Evolutionary conservation across 2,888 invertebrate species (phyloP).

Genomic region (Didymodactylos carnosus): DNA sequence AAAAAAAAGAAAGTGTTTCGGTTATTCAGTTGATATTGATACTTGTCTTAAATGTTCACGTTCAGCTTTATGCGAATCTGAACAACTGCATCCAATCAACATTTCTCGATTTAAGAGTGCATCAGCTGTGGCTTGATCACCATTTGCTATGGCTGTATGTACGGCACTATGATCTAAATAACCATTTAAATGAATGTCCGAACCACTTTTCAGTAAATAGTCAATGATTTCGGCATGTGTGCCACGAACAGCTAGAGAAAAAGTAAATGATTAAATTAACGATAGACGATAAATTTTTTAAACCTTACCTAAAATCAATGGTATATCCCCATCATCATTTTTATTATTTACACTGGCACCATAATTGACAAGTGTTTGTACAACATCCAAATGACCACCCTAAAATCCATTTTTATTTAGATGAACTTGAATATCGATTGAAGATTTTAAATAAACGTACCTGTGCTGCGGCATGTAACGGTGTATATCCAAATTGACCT

Average conservation of each 20-base stretch:
- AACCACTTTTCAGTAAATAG: not conserved
- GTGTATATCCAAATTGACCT: constrained; percentile 6
- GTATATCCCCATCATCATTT: constrained; percentile 13
- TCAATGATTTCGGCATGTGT: not conserved
- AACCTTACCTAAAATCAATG: constrained; percentile 3
- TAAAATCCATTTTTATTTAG: not conserved
- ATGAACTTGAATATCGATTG: not conserved
- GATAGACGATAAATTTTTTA: no score
- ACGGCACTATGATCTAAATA: not conserved
- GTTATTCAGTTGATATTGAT: not conserved
- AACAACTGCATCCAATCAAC: not conserved
- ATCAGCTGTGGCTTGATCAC: not conserved
- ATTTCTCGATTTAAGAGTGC: not conserved
- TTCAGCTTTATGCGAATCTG: not conserved
- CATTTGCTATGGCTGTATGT: not conserved
- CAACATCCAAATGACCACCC: constrained; percentile 10
- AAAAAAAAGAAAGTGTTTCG: no score
- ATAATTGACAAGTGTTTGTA: constrained; percentile 3
- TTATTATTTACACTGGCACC: constrained; percentile 10
- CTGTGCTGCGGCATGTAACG: constrained; percentile 13
- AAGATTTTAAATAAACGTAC: not conserved
- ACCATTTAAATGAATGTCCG: not conserved
- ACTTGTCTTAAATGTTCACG: not conserved
- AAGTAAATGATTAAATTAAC: no score
- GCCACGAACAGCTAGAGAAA: not conserved